A percentile compares a stretch with the other conserved stretches of the same genome.
phyloP scores from a whole-genome alignment of 2,113 vertebrate species.

The Irena cyanogastra region DNA sequence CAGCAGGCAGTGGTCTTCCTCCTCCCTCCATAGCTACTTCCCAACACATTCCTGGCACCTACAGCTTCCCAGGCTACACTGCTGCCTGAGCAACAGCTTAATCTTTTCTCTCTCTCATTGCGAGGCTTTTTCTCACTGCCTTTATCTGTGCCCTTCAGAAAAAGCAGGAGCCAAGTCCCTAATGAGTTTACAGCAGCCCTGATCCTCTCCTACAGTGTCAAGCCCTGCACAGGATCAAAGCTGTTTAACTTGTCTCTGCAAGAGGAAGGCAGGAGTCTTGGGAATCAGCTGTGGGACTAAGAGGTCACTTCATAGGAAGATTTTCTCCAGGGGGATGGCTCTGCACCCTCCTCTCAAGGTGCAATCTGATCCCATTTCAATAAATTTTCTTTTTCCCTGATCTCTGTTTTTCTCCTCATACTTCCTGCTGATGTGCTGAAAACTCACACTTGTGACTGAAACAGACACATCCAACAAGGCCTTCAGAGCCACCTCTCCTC shows the following conservation, averaged over 20 bases:
- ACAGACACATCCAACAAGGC: neutral
- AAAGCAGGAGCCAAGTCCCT: neutral
- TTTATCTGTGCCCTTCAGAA: neutral
- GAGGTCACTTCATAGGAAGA: neutral
- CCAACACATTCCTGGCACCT: neutral
- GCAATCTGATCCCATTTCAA: neutral
- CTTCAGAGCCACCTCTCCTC: neutral
- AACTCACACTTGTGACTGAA: rapidly evolving
- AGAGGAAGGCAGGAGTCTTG: neutral
- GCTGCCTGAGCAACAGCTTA: neutral
- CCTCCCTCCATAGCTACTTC: rapidly evolving
- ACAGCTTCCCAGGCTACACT: neutral
- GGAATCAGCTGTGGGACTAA: neutral
- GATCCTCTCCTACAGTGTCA: neutral
- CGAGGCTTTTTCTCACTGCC: neutral
- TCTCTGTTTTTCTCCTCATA: neutral
- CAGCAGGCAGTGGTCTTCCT: neutral
- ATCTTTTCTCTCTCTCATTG: neutral
- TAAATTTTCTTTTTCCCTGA: neutral
- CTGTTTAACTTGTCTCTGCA: neutral
- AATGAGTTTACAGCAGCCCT: neutral
- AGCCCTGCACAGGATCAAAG: neutral
- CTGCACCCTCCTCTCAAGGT: neutral
- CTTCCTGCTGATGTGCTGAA: neutral
- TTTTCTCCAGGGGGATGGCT: neutral